Evolutionary conservation across 2,797 vertebrate genomes (phyloP).

Genomic region (Fratercula arctica): DNA sequence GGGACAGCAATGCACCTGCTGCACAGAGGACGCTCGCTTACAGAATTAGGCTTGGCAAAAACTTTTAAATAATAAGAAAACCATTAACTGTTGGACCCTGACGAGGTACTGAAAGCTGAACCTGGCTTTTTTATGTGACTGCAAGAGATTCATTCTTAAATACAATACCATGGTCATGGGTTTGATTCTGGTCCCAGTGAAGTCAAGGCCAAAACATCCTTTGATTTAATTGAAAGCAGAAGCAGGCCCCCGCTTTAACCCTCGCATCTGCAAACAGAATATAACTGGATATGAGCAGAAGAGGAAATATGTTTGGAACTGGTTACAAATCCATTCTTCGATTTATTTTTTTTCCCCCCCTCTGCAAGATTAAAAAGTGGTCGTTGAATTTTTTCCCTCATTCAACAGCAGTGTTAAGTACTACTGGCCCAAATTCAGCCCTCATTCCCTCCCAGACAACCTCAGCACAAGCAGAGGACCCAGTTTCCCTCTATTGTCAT

Average conservation of each 20-base stretch:
- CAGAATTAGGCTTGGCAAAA: background rate
- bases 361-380: background rate
- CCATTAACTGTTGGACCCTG: background rate
- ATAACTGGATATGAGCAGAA: background rate
- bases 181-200: conserved; percentile 31
- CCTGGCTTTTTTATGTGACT: background rate
- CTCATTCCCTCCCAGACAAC: background rate
- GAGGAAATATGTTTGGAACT: background rate
- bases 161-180: background rate
- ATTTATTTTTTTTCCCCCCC: background rate
- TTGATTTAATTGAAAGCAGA: conserved; percentile 51
- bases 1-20: no score
- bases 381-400: background rate
- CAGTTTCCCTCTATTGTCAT: background rate
- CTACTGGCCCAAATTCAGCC: background rate
- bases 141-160: background rate
- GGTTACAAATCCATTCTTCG: background rate
- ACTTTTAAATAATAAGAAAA: background rate
- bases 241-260: background rate
- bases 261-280: background rate
- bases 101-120: background rate
- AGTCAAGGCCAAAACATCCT: conserved; percentile 34
- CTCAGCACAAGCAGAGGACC: background rate
- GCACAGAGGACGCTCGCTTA: background rate
- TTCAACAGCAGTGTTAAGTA: background rate